Conservation (phyloP, 2,797 vertebrate species). For the Bradypus variegatus region DNA sequence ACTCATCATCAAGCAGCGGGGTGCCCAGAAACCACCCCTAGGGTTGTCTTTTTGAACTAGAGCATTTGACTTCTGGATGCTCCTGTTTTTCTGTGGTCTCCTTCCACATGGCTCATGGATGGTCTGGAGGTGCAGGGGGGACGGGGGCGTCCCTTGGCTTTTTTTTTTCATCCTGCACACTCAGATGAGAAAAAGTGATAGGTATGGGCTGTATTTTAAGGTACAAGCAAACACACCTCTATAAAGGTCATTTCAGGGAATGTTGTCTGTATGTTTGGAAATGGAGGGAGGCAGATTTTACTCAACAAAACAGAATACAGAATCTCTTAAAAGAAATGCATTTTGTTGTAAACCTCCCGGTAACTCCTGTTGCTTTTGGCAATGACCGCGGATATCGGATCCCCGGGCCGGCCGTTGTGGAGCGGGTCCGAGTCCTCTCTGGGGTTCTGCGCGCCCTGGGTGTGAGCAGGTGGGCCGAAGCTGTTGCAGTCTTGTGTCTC, state of each 20-base stretch:
- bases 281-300: neutral
- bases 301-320: neutral
- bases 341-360: neutral
- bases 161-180: neutral
- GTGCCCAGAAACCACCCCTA: neutral
- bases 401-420: neutral
- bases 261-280: neutral
- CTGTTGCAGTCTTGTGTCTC: neutral
- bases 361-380: neutral
- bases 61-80: neutral
- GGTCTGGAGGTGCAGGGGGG: neutral
- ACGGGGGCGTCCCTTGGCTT: too few species aligned
- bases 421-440: neutral
- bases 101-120: neutral
- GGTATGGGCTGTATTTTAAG: neutral
- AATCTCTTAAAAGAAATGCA: neutral
- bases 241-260: neutral
- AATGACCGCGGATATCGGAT: neutral
- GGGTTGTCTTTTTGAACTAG: neutral
- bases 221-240: neutral
- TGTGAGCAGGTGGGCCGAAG: rapidly evolving
- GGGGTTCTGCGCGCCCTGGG: rapidly evolving
- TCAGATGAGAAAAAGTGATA: neutral
- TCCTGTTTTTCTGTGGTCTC: neutral
- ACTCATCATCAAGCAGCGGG: neutral